Percentiles rank a stretch among this genome's conserved stretches.
phyloP scores from a whole-genome alignment of 2,797 vertebrate species.

The Enoplosus armatus region DNA sequence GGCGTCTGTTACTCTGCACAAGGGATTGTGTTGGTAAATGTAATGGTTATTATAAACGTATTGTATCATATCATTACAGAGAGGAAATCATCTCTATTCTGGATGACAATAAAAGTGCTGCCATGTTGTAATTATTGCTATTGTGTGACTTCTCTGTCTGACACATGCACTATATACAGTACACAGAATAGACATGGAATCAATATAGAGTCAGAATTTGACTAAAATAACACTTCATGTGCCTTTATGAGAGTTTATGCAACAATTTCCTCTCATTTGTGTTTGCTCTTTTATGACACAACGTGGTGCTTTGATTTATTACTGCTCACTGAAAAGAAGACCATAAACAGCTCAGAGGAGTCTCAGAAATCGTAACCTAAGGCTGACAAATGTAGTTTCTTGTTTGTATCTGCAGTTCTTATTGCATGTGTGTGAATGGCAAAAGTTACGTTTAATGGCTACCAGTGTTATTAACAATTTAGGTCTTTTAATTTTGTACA shows the following conservation, averaged over 20 bases:
- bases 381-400: slow-evolving; percentile 25
- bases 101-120: slow-evolving; percentile 70
- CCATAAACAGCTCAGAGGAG: slow-evolving; percentile 42
- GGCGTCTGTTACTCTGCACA: slow-evolving; percentile 68
- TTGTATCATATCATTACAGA: slow-evolving; percentile 69
- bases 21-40: slow-evolving; percentile 67
- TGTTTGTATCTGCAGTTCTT: slow-evolving; percentile 1
- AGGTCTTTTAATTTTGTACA: background rate
- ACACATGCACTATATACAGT: slow-evolving; percentile 33
- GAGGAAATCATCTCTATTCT: slow-evolving; percentile 74
- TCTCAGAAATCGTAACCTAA: slow-evolving; percentile 24
- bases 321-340: slow-evolving; percentile 26
- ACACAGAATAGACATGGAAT: slow-evolving; percentile 42
- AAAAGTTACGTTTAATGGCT: background rate
- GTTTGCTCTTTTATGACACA: slow-evolving; percentile 33
- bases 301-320: slow-evolving; percentile 54
- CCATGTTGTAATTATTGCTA: slow-evolving; percentile 72
- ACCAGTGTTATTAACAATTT: background rate
- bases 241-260: slow-evolving; percentile 47
- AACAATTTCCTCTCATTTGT: slow-evolving; percentile 20
- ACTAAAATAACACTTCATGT: slow-evolving; percentile 52
- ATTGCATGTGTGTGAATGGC: slow-evolving; percentile 1
- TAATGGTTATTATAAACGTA: slow-evolving; percentile 60
- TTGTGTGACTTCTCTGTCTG: slow-evolving; percentile 65
- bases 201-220: slow-evolving; percentile 46